Evolutionary conservation across 2,888 invertebrate genomes (phyloP), one percentile per base, ranked within the genome.

Genomic region (Nephrotoma guestfalica): DNA sequence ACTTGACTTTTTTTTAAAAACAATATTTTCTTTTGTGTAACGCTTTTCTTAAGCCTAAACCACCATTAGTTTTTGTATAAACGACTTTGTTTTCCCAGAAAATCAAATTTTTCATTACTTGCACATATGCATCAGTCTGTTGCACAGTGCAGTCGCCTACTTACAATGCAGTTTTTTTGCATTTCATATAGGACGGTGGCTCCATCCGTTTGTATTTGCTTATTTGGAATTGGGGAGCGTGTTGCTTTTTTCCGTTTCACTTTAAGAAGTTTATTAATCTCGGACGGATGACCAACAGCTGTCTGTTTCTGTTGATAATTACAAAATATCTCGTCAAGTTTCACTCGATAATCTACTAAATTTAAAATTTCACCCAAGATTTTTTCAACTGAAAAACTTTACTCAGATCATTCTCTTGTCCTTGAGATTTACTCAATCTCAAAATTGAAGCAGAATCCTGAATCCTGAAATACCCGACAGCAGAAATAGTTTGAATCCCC

Each of bases 361-460:
- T 40, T 83, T 6, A 83, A 41, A 0, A 83, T 83, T 40, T 88
- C 87, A 41, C 87, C 88, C 18, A 89, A 86, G 83, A 86, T 87
- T 51, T 88, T 87, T 87, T 88, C 88, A 86, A 85, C 83, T 15
- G 85, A 83, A 41, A 86, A 85, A 43, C 87, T 41, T 86, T 85
- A 15, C 42, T 84, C 42, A 41, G 45, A 30, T 57, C 42, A 88
- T 88, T 87, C 85, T 47, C 47, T 11, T 6, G n/a, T n/a, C n/a
- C n/a, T n/a, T n/a, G n/a, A n/a, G n/a, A n/a, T n/a, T n/a, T n/a
- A n/a, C n/a, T n/a, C n/a, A n/a, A n/a, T n/a, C n/a, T n/a, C n/a
- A n/a, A n/a, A n/a, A n/a, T n/a, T n/a, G n/a, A n/a, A n/a, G n/a
- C n/a, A n/a, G n/a, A n/a, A n/a, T n/a, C n/a, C n/a, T n/a, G n/a